A percentile compares a stretch with the other conserved stretches of the same genome.
These are phyloP conservation scores for Ficedula albicollis DNA, from an alignment of 2,797 vertebrate species.

Conservation along the genomic window DNA sequence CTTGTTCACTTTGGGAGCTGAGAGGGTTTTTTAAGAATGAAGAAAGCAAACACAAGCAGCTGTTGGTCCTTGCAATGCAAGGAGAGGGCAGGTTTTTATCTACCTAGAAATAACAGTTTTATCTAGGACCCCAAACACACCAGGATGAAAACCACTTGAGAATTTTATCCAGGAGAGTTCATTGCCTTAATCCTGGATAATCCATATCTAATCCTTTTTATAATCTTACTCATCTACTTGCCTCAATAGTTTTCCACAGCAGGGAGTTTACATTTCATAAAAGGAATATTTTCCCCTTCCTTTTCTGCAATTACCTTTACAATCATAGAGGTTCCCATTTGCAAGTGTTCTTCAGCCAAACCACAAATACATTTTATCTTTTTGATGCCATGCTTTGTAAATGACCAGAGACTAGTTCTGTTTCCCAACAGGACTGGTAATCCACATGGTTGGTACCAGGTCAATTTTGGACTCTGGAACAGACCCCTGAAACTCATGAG, in stretches of 20 bases:
- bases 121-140: background rate
- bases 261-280: slow-evolving; percentile 21
- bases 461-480: background rate
- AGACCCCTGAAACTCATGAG: background rate
- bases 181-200: slow-evolving; percentile 58
- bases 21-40: fast-evolving
- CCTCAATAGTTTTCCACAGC: slow-evolving; percentile 44
- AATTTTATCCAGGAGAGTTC: slow-evolving; percentile 50
- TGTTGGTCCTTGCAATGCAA: background rate
- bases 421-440: background rate
- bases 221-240: slow-evolving; percentile 57
- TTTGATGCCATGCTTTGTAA: background rate
- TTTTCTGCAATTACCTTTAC: background rate
- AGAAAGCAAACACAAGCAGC: background rate
- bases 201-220: slow-evolving; percentile 60
- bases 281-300: slow-evolving; percentile 4
- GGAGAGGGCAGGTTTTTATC: background rate
- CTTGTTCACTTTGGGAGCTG: background rate
- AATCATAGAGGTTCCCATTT: background rate
- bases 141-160: slow-evolving; percentile 23
- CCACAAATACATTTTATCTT: background rate
- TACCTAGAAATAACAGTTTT: background rate
- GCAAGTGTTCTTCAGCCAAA: background rate
- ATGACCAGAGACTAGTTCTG: background rate
- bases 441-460: background rate